These are phyloP conservation scores for Anaspis maculata DNA, from an alignment of 2,888 invertebrate species.

Conservation along the genomic window DNA sequence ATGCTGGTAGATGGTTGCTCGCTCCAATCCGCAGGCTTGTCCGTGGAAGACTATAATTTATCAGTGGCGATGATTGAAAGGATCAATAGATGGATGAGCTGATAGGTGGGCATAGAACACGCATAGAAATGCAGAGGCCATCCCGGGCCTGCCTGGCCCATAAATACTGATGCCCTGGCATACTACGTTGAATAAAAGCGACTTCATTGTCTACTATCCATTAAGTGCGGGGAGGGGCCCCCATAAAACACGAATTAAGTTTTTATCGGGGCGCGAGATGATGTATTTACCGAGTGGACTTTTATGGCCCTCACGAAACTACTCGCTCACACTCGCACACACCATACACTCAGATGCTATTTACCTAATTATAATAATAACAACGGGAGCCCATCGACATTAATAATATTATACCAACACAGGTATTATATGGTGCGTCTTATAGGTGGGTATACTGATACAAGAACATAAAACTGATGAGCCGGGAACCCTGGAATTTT, in stretches of 20 bases:
- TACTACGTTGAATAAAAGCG: slow-evolving; percentile 25
- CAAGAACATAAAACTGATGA: too few relatives aligned
- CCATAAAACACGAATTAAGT: slow-evolving; percentile 33
- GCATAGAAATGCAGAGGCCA: slow-evolving; percentile 25
- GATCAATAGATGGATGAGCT: slow-evolving; percentile 22
- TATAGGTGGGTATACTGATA: too few relatives aligned
- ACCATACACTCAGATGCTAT: too few relatives aligned
- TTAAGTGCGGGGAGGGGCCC: slow-evolving; percentile 25
- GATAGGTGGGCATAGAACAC: slow-evolving; percentile 21
- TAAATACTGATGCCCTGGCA: slow-evolving; percentile 21
- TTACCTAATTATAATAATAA: too few relatives aligned
- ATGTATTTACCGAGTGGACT: slow-evolving; percentile 27
- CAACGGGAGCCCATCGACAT: too few relatives aligned
- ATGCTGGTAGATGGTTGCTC: too few relatives aligned
- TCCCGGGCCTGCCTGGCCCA: slow-evolving; percentile 19
- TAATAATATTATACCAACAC: too few relatives aligned
- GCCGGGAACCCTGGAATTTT: too few relatives aligned
- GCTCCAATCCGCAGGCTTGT: slow-evolving; percentile 13
- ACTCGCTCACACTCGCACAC: too few relatives aligned
- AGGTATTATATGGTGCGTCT: too few relatives aligned
- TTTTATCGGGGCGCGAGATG: slow-evolving; percentile 31
- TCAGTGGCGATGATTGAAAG: slow-evolving; percentile 22
- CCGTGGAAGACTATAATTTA: slow-evolving; percentile 19
- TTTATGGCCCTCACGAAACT: slow-evolving; percentile 20
- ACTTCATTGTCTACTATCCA: slow-evolving; percentile 27